Conservation (phyloP, 2,113 vertebrate species). For the Piprites chloris region DNA sequence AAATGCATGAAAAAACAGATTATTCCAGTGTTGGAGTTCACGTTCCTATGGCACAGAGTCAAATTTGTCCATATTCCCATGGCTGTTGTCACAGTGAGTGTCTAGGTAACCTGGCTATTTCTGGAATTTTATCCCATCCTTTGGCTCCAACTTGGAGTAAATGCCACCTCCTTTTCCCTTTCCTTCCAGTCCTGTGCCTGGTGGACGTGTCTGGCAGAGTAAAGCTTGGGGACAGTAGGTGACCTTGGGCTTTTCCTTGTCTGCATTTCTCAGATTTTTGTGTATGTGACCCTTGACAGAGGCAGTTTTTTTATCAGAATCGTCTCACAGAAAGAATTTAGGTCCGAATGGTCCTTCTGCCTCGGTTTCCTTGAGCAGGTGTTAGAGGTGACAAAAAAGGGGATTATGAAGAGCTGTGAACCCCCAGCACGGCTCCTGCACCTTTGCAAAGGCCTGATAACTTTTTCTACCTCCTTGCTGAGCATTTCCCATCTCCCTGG, state of each 20-base stretch:
- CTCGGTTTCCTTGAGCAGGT: background rate
- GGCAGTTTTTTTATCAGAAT: background rate
- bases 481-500: background rate
- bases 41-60: accelerated
- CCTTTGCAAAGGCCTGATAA: background rate
- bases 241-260: background rate
- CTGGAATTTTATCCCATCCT: background rate
- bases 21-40: background rate
- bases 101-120: background rate
- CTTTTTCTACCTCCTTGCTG: background rate
- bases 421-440: background rate
- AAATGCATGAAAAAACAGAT: background rate
- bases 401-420: background rate
- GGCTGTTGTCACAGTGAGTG: background rate
- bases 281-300: background rate
- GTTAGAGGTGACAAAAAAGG: background rate
- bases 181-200: background rate
- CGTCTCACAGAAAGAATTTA: background rate
- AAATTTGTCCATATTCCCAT: background rate
- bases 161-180: background rate
- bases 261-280: background rate
- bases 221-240: background rate
- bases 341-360: background rate
- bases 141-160: background rate
- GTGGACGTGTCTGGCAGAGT: background rate